A percentile compares a stretch with the other conserved stretches of the same genome.
Evolutionary conservation across 2,113 vertebrate genomes (phyloP).

Genomic region (Gracilinanus agilis): DNA sequence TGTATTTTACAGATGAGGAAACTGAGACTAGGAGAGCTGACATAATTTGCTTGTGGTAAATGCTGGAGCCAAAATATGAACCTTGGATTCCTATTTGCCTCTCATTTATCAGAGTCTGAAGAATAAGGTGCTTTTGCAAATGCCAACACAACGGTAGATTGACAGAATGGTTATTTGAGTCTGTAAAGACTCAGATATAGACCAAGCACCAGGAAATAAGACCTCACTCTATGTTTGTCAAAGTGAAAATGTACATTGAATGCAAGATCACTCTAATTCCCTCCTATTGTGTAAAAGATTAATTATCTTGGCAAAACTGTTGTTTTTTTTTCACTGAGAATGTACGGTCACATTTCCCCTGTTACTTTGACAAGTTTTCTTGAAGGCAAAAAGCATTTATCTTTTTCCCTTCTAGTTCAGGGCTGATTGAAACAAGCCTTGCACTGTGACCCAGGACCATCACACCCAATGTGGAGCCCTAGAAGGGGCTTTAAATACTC

Average conservation of each 20-base stretch:
- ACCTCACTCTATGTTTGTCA: slow-evolving; percentile 13
- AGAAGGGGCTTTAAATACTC: not conserved
- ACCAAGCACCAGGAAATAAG: slow-evolving; percentile 43
- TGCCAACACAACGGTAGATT: slow-evolving; percentile 26
- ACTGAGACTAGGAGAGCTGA: not conserved
- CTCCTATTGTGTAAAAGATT: slow-evolving; percentile 19
- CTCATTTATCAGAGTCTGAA: slow-evolving; percentile 21
- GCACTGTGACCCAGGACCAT: not conserved
- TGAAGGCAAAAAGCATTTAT: not conserved
- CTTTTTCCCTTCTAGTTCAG: not conserved
- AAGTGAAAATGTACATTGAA: slow-evolving; percentile 33
- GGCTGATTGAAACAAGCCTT: not conserved
- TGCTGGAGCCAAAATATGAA: not conserved
- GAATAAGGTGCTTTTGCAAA: not conserved
- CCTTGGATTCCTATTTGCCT: not conserved
- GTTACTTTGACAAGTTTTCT: not conserved
- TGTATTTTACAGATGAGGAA: not conserved
- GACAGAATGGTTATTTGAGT: slow-evolving; percentile 43
- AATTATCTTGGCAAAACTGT: slow-evolving; percentile 30
- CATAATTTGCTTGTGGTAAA: not conserved
- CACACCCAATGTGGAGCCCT: not conserved
- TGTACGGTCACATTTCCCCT: not conserved
- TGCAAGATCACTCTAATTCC: not conserved
- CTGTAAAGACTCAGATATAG: slow-evolving; percentile 38
- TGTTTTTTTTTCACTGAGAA: slow-evolving; percentile 44